Base-by-base conservation (phyloP, 2,113 vertebrate species). In the Clinocottus analis region DNA sequence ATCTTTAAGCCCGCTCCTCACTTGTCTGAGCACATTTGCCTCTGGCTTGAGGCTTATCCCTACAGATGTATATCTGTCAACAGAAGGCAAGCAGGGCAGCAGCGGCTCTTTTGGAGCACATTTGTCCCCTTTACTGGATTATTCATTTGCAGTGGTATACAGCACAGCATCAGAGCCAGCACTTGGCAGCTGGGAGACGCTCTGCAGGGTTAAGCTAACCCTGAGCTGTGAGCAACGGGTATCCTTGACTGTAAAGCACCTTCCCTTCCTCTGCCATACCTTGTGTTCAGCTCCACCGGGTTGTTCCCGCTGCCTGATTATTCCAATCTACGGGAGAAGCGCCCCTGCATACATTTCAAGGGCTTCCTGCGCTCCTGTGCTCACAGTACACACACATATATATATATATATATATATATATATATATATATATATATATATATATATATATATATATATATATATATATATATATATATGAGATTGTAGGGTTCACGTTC, bases 51-150 rank as follows among this genome's bases (percentile, higher is more conserved):
- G 85, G 86, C 91, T 90, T 91, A 92, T 92, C 88, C 89, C 73
- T 87, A 84, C 87, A 93, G 93, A 93, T 93, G 89, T 87, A 78
- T 91, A 92, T 93, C 92, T 91, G 90, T 92, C 89, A 91, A 86
- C 89, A 85, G 78, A 83, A 87, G 82, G 84, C 87, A 89, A 85
- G 86, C 86, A 63, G 79, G 79, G 64, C 81, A 67, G 75, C 81
- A 77, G 77, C 23, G 75, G 82, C 80, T 85, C 87, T 84, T 86
- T 88, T 75, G 39, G 65, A 80, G 65, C 85, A 90, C 86, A 77
- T 92, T 88, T 89, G 88, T 89, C 77, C 80, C 77, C 70, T 90
- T 87, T 88, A 87, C 92, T 90, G 93, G 92, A 94, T 93, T 93
- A 94, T 91, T 92, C 87, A 92, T 91, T 91, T 88, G 84, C 80